These are phyloP conservation scores for Helicoverpa assulta DNA, from an alignment of 2,888 invertebrate genomes.

Conservation along the genomic window DNA sequence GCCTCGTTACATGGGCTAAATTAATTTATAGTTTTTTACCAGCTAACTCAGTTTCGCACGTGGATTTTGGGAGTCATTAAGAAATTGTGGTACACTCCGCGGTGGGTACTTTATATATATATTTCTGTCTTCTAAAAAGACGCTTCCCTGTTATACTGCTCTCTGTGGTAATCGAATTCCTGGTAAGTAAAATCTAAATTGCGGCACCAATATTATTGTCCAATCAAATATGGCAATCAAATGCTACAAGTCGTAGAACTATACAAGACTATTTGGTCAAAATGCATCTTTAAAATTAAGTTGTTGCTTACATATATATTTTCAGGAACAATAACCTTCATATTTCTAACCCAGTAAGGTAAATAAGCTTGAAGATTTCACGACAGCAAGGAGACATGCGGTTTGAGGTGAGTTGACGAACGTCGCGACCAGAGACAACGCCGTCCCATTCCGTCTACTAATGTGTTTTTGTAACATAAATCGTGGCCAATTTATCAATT, in stretches of 20 bases:
- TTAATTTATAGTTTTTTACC: conserved; percentile 68
- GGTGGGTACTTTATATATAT: too few species aligned
- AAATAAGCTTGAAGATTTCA: conserved; percentile 18
- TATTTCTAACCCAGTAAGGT: conserved; percentile 1
- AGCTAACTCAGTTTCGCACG: conserved; percentile 19
- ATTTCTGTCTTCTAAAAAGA: too few species aligned
- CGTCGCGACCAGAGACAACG: conserved; percentile 25
- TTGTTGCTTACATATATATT: too few species aligned
- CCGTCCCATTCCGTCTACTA: conserved; percentile 28
- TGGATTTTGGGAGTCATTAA: conserved; percentile 8
- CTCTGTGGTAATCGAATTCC: too few species aligned
- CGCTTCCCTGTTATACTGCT: too few species aligned
- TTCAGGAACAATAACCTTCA: background rate
- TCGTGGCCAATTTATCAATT: conserved; percentile 53
- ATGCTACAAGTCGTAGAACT: too few species aligned
- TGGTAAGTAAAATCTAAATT: too few species aligned
- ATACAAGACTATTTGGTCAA: too few species aligned
- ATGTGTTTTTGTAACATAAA: conserved; percentile 51
- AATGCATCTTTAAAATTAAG: too few species aligned
- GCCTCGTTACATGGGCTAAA: conserved; percentile 73
- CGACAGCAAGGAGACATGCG: conserved; percentile 30
- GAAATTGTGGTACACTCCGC: background rate
- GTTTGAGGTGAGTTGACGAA: conserved; percentile 46
- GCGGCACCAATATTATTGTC: too few species aligned
- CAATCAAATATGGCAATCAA: too few species aligned